phyloP scores from a whole-genome alignment of 2,797 vertebrate genomes.

The Saxicola maurus region DNA sequence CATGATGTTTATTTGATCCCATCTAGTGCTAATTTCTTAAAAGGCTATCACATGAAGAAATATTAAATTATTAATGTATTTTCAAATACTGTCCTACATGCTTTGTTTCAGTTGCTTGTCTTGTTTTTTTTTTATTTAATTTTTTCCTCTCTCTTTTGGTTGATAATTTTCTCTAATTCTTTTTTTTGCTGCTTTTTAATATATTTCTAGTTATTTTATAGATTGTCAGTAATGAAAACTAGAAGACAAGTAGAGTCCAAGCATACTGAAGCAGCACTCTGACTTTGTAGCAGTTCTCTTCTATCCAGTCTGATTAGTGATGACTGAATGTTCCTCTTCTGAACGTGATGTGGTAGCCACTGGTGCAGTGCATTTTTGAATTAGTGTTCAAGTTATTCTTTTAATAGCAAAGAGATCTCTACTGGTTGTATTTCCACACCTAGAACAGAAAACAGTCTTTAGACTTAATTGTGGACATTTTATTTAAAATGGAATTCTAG shows the following conservation, averaged over 20 bases:
- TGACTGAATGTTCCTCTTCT: not conserved
- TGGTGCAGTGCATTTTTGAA: not conserved
- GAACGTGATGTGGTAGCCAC: rapidly evolving
- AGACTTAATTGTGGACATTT: not conserved
- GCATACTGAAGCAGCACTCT: not conserved
- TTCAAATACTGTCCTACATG: not conserved
- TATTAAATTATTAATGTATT: not conserved
- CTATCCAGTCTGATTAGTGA: not conserved
- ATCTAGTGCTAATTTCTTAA: not conserved
- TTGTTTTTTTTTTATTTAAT: not conserved
- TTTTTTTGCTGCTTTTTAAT: not conserved
- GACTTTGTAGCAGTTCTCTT: not conserved
- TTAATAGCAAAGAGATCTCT: not conserved
- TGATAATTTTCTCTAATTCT: not conserved
- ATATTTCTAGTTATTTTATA: not conserved
- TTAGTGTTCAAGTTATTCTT: not conserved
- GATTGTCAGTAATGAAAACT: not conserved
- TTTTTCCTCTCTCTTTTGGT: not conserved
- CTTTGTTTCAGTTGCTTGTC: not conserved
- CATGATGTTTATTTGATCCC: not conserved
- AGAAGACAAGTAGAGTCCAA: not conserved
- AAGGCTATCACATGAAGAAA: not conserved
- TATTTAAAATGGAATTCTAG: not conserved
- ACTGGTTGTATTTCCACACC: not conserved
- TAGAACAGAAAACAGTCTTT: not conserved